phyloP scores from a whole-genome alignment of 2,797 vertebrate genomes.

The Choloepus didactylus region DNA sequence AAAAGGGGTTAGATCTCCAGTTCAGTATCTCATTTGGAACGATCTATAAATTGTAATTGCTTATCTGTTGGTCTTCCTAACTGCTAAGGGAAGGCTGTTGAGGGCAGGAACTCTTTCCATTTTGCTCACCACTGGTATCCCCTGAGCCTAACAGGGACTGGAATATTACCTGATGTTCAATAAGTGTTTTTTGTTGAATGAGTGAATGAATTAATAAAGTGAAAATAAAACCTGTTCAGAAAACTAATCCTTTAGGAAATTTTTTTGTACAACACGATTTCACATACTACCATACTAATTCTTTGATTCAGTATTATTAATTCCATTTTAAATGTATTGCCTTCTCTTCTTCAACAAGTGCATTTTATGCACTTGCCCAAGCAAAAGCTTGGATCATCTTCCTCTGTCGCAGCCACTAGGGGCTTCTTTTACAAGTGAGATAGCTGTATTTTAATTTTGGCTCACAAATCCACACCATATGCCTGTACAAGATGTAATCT shows the following conservation, averaged over 20 bases:
- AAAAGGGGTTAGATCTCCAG: neutral
- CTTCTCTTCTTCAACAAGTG: constrained; percentile 46
- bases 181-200: constrained; percentile 18
- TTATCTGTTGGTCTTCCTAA: constrained; percentile 64
- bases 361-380: constrained; percentile 49
- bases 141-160: neutral
- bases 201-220: constrained; percentile 34
- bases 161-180: neutral
- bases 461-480: constrained; percentile 39
- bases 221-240: constrained; percentile 63
- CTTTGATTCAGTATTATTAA: constrained; percentile 50
- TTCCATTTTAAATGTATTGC: constrained; percentile 29
- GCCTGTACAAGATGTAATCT: constrained; percentile 56
- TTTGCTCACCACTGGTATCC: constrained; percentile 48
- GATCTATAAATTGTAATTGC: neutral
- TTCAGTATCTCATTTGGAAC: neutral
- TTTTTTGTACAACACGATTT: constrained; percentile 66
- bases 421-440: constrained; percentile 50
- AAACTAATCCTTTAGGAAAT: constrained; percentile 47
- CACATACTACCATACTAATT: constrained; percentile 32
- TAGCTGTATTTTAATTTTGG: constrained; percentile 67
- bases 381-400: constrained; percentile 54
- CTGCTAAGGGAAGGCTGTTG: constrained; percentile 39
- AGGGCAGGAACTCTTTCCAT: constrained; percentile 40
- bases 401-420: constrained; percentile 7